Base-by-base conservation (phyloP, 2,888 invertebrate genomes). In the Helleia helle region DNA sequence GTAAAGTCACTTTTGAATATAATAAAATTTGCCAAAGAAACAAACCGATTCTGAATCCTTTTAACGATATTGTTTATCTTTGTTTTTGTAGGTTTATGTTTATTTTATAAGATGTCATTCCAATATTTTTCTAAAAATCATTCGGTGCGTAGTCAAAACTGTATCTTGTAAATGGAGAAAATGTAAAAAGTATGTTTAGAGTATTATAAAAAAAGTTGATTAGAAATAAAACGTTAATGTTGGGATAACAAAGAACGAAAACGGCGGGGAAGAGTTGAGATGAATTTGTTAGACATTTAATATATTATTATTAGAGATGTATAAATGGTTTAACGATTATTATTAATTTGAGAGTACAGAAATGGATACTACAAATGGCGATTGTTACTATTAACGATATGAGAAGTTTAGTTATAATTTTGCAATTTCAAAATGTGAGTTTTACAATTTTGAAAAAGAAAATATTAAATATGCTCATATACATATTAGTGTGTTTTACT, bases 401-500 rank as follows among this genome's bases (percentile, higher is more conserved):
- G 81, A 81, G 79, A 83, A 80, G 34, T 77, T 81, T 83, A 84
- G 80, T 81, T 83, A 75, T 83, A 83, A 80, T 83, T 84, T 84
- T 83, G 83, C 81, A 83, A 81, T 79, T 84, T 83, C 83, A 83
- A 83, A 83, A 83, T 84, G 84, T 84, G 83, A 81, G 81, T 84
- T 83, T 84, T 83, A 83, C 84, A 84, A 84, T 84, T 84, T 84
- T 84, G 81, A 84, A 80, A 74, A 76, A 75, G 80, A 81, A 80
- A 80, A 81, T 81, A 84, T 80, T 83, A 83, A 84, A 84, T 84
- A 84, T 83, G 83, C 84, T 84, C 84, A 83, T 84, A 80, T 79
- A 79, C 68, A 69, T 56, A 62, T 54, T 18, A 26, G 44, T 42
- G 58, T 56, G 63, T 73, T 71, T 74, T 63, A 70, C 68, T 75